Base-by-base conservation (phyloP, 2,888 invertebrate genomes). In the Stratiomys singularior region DNA sequence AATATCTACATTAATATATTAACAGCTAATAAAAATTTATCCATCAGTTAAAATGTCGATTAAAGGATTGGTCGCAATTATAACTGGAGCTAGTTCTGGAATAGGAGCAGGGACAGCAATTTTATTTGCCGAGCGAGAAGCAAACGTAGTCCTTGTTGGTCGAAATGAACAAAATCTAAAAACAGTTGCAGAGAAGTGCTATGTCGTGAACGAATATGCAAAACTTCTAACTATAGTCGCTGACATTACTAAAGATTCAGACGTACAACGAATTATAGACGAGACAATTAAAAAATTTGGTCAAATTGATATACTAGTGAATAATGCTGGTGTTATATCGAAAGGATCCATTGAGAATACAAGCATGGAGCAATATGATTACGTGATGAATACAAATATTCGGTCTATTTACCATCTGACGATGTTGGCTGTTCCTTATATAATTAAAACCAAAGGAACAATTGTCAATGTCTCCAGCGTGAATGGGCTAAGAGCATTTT, bases 401-500 rank as follows among this genome's bases (percentile, higher is more conserved):
- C 90, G 94, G 81, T 89, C 91, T 0, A 88, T 92, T 2, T 93
- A 92, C 84, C 89, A 92, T 80, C 85, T 96, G 81, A 95, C 94
- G 0, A 93, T 92, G 90, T 85, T 95, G 78, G 93, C 94, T 47
- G 91, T 92, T 0, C 96, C 96, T 1, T 90, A 95, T 86, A 88
- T 97, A 7, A 88, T 93, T 3, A 88, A 91, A 86, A 89, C 91
- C 0, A 92, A 94, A 86, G 95, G 95, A 56, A 93, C 90, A 81
- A 92, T 96, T 81, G 95, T 97, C 0, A 97, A 97, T 85, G 94
- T 97, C 0, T 96, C 96, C 1, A 96, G 96, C 85, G 94, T 97
- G 0, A 93, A 92, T 82, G 97, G 97, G 13, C 84, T 94, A 37
- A 89, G 96, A 86, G 90, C 96, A 81, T 96, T 96, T 84, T 91